Evolutionary conservation across 2,888 invertebrate genomes (phyloP), one percentile per base, ranked within the genome.

Genomic region (Cerastis rubricosa): DNA sequence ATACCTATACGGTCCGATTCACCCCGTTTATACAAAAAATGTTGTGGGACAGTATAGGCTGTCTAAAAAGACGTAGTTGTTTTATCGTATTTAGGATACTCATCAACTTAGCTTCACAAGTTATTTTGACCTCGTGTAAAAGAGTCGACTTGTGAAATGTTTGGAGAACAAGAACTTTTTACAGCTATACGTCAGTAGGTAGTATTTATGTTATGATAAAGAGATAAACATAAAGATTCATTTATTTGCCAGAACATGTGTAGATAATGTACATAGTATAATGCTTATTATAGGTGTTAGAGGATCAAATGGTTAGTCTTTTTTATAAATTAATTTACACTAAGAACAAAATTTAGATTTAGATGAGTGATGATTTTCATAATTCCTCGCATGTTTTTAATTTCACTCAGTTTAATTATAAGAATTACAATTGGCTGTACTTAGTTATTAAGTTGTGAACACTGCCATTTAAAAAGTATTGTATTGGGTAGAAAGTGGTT

Each of bases 391-490:
- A 51, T 51, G 17, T 43, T 47, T 49, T 40, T 29, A 49, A 75
- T 80, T 82, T 80, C 68, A 61, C 75, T 65, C 63, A 75, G 67
- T 82, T 17, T 65, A 81, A 43, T 61, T 84, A 29, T 78, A 75
- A 78, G 68, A 49, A 67, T 59, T 64, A 75, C 6, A 78, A 75
- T 72, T 80, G 85, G 84, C 85, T 86, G 86, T 83, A 85, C 67
- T 71, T 86, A 85, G 84, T n/a, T 76, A 49, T 63, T 85, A 86
- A 84, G 70, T 74, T 69, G 57, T 64, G 61, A 80, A 76, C 84
- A 86, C 87, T 86, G 85, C 85, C 85, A 74, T 63, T 71, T 59
- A 29, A n/a, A 78, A 81, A 84, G 81, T 85, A 86, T 86, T 84
- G 73, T 69, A 51, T 81, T 51, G 40, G 66, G 43, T 75, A 59